Evolutionary conservation across 1,140 invertebrate species (phyloP), one percentile per base, ranked within the genome.

Genomic region (Bilobella aurantiaca): DNA sequence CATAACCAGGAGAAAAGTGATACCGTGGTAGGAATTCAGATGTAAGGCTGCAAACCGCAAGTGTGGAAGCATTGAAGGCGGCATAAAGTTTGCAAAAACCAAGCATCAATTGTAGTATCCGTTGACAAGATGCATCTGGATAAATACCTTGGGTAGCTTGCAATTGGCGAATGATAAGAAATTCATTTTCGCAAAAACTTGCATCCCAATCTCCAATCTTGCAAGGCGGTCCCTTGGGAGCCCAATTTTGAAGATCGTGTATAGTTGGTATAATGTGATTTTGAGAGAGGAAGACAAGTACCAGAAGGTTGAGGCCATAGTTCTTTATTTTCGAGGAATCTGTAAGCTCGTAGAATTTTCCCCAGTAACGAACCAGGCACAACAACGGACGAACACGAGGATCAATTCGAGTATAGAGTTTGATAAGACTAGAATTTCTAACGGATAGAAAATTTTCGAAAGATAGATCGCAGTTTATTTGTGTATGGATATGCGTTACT

Each of bases 301-400:
- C 77, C 67, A 87, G 73, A 75, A 85, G 77, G 0, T 78, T 77
- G 1, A 87, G 72, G 0, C 81, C 78, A 74, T 87, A 87, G 74
- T 84, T 86, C 2, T 82, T 80, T 25, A 82, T 75, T 66, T 76
- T 78, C 3, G 78, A 77, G 21, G 74, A 74, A 27, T 79, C 80
- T 0, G 79, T 77, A 3, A 86, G 66, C 3, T 80, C 78, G 69
- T 83, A 80, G 18, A 78, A 76, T 68, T 79, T 81, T 1, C 82
- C 83, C 86, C 86, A 89, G 74, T 84, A 87, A 70, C 87, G 86
- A 27, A 88, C 75, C 3, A 83, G 63, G n/a, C 86, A 77, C 69
- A 87, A 80, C 3, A 85, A 65, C 0, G 82, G 81, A 30, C 78
- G 74, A 0, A 88, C 70, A 29, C 82, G 77, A 0, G 72, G 64